Evolutionary conservation across 2,888 invertebrate species (phyloP).

Genomic region (Panzeria rudis): DNA sequence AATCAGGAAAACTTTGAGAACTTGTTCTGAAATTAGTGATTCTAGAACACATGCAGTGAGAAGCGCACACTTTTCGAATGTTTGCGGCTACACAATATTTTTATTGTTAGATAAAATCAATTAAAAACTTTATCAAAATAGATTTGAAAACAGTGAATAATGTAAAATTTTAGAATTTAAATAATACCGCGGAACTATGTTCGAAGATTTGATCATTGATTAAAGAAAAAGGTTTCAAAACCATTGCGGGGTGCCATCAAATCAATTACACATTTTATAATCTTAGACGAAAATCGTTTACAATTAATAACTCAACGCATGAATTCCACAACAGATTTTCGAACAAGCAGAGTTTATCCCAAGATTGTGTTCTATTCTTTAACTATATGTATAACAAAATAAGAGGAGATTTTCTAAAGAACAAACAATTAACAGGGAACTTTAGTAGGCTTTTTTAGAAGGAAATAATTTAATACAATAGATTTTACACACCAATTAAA

Average conservation of each 20-base stretch:
- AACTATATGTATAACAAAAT: slow-evolving; percentile 47
- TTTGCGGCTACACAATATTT: too few relatives aligned
- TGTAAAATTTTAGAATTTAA: too few relatives aligned
- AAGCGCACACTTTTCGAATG: neutral
- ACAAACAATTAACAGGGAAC: slow-evolving; percentile 58
- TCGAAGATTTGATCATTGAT: too few relatives aligned
- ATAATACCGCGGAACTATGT: too few relatives aligned
- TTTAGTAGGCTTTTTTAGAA: neutral
- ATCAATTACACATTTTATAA: too few relatives aligned
- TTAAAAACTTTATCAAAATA: too few relatives aligned
- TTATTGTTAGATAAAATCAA: too few relatives aligned
- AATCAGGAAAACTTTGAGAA: neutral
- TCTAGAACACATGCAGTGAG: neutral
- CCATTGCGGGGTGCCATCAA: too few relatives aligned
- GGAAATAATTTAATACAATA: slow-evolving; percentile 36
- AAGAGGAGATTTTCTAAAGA: slow-evolving; percentile 60
- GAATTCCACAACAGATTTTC: neutral
- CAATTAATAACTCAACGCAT: neutral
- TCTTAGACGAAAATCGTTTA: too few relatives aligned
- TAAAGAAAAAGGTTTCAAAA: too few relatives aligned
- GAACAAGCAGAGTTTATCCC: neutral
- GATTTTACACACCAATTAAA: slow-evolving; percentile 41
- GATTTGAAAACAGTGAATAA: too few relatives aligned
- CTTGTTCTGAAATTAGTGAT: neutral
- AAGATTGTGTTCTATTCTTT: neutral